These are phyloP conservation scores for Scaptomyza polygonia DNA, from an alignment of 2,888 invertebrate species.

Conservation along the genomic window DNA sequence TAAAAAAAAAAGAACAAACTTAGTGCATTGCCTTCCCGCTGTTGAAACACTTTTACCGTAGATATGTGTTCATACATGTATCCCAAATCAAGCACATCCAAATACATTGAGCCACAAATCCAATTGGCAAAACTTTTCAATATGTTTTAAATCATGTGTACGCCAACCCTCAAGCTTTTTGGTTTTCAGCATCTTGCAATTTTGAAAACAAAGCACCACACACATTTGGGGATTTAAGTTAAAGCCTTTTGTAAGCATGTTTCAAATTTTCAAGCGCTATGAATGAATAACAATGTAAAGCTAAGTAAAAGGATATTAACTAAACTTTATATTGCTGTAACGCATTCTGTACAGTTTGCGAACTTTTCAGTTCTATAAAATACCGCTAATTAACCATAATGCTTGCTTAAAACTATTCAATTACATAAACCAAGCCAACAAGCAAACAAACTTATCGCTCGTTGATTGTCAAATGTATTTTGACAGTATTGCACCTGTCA, in stretches of 20 bases:
- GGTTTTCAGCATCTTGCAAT: background rate
- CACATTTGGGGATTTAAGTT: background rate
- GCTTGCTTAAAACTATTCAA: no score
- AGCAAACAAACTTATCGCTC: conserved; percentile 11
- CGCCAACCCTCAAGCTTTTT: conserved; percentile 1
- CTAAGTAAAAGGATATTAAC: background rate
- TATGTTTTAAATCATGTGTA: background rate
- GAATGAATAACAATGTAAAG: background rate
- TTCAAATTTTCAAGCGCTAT: no score
- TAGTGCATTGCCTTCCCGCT: conserved; percentile 34
- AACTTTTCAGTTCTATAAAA: background rate
- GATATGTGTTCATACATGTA: background rate
- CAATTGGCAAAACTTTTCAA: conserved; percentile 23
- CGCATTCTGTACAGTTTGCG: background rate
- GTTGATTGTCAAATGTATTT: background rate
- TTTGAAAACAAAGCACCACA: conserved; percentile 8
- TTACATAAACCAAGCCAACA: no score
- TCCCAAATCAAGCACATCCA: background rate
- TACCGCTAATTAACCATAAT: conserved; percentile 4
- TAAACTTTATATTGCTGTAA: background rate
- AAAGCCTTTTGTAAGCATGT: background rate
- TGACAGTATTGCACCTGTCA: conserved; percentile 1
- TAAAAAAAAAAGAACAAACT: conserved; percentile 34
- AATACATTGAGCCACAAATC: conserved; percentile 11
- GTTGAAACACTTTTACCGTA: conserved; percentile 25